Evolutionary conservation across 1,140 invertebrate species (phyloP), one percentile per base, ranked within the genome.

Genomic region (Oryzaephilus surinamensis): DNA sequence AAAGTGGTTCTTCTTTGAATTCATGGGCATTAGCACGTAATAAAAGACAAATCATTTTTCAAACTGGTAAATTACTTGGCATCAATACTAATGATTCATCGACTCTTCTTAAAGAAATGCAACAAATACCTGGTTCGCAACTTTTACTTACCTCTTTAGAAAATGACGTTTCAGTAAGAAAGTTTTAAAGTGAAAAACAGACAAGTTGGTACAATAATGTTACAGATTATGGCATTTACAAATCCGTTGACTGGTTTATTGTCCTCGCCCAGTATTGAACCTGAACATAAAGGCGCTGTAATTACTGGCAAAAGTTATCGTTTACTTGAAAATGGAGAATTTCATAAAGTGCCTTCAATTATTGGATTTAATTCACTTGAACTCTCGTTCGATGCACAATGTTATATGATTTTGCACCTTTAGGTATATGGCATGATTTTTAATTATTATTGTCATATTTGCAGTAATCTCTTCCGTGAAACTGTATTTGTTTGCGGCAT

Each of bases 261-360:
- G 48, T 51, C 33, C 48, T 49, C 7, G n/a, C 57, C 57, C 8
- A 53, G 46, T 10, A 33, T 50, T 4, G 57, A 60, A 46, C 51
- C 50, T 13, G 31, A 48, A 13, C 51, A 56, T 33, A 34, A 45
- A 17, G 48, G 40, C 19, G 57, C 57, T 7, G 34, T 56, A 12
- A 41, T 59, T 14, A 48, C 41, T 0, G 41, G 37, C 11, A 48
- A 50, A 29, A 53, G 48, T 29, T 49, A 59, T 33, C 48, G 55
- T 44, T 18, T 51, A 15, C 32, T 59, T 20, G 17, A 15, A 16
- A 44, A 37, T 11, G 55, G 55, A 13, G 20, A 50, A 12, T 56
- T 56, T 38, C 41, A 50, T 29, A 44, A 45, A 20, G 49, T 59
- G 18, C 52, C 57, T 11, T 42, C 47, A 4, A 43, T 59, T 7